Evolutionary conservation across 2,797 vertebrate genomes (phyloP).

Genomic region (Gymnopithys bicolor): DNA sequence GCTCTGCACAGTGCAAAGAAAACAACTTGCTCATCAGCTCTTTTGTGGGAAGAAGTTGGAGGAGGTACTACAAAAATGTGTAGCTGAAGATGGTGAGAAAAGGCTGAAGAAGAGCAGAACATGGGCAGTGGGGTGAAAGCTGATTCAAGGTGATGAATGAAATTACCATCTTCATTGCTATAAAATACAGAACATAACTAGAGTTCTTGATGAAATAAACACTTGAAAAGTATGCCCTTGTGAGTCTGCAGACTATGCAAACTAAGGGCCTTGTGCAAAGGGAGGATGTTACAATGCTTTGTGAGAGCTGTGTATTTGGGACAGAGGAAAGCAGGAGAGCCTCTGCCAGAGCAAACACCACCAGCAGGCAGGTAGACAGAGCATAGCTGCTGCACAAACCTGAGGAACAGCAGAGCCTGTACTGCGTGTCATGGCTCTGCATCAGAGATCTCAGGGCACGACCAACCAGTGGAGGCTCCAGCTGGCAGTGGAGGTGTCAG

Average conservation of each 20-base stretch:
- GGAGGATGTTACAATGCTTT: neutral
- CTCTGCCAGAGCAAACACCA: neutral
- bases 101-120: neutral
- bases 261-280: neutral
- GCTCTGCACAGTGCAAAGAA: neutral
- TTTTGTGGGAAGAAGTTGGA: neutral
- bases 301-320: neutral
- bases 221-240: neutral
- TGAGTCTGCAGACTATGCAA: neutral
- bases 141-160: neutral
- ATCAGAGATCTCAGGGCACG: neutral
- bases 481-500: neutral
- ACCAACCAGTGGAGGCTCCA: neutral
- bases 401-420: neutral
- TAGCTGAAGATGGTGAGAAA: neutral
- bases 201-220: neutral
- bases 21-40: neutral
- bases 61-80: neutral
- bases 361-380: neutral
- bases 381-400: neutral
- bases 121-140: neutral
- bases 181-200: neutral
- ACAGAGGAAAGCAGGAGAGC: neutral
- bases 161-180: neutral
- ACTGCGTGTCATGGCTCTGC: neutral